Evolutionary conservation across 2,888 invertebrate genomes (phyloP), one percentile per base, ranked within the genome.

Genomic region (Amiota mariae): DNA sequence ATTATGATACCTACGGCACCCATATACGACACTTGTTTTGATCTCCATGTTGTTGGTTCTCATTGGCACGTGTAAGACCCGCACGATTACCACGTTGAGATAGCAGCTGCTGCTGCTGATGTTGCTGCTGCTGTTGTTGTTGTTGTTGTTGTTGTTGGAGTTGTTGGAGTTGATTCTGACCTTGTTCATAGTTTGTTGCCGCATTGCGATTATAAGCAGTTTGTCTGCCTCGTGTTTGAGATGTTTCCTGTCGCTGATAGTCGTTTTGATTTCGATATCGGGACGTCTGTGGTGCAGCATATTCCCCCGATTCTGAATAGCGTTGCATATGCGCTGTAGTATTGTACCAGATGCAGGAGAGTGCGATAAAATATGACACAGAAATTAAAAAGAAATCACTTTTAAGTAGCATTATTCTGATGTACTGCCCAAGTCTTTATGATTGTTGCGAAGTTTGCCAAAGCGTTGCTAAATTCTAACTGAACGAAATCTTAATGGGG

Each of bases 1-100:
- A 18, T 10, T 9, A 54, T 11, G 12, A 1, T 59, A 88, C 88
- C 88, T 82, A 88, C 88, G 89, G 88, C 72, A 88, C 85, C 84
- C 88, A 88, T 51, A 87, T 81, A 15, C 79, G 76, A 59, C 88
- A 88, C 72, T 86, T 88, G 73, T 87, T 78, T 15, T 73, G 73
- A 13, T 72, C 76, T 0, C 68, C 71, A 70, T 75, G 76, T 47
- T 8, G 66, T 15, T 9, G n/a, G 3, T 36, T 48, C 11, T 68
- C 67, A 54, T 68, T 54, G 10, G 67, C 51, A 10, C 51, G 67
- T 12, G 24, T 66, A 10, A 15, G n/a, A 47, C 67, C 20, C 77
- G 0, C 48, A 51, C n/a, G 72, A 63, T 47, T 75, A 72, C 1
- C 47, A 24, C 6, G 36, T 6, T 36, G 76, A 59, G 46, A 20